phyloP scores from a whole-genome alignment of 2,888 invertebrate genomes.

The Macaria liturata region DNA sequence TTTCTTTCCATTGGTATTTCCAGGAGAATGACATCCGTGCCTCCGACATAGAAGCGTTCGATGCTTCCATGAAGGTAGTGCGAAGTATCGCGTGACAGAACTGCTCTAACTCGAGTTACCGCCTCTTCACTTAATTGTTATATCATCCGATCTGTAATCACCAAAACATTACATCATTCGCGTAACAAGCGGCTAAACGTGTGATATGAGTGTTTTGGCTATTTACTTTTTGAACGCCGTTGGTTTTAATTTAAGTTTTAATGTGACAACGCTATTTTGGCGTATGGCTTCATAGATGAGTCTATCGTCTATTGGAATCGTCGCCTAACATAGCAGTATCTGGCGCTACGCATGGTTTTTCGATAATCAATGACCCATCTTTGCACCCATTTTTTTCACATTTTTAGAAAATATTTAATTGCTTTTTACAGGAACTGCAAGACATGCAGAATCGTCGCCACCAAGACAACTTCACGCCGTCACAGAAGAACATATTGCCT shows the following conservation, averaged over 20 bases:
- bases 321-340: neutral
- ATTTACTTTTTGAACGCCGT: no score
- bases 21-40: constrained; percentile 73
- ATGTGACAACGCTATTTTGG: neutral
- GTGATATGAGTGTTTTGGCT: constrained; percentile 13
- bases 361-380: constrained; percentile 7
- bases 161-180: constrained; percentile 39
- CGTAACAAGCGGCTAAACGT: constrained; percentile 40
- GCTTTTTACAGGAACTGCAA: constrained; percentile 88
- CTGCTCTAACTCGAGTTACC: constrained; percentile 47
- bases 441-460: constrained; percentile 97
- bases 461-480: constrained; percentile 96
- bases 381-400: neutral
- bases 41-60: constrained; percentile 74
- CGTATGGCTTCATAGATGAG: neutral
- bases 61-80: constrained; percentile 79
- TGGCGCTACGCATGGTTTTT: constrained; percentile 30
- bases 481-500: constrained; percentile 96
- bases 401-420: neutral
- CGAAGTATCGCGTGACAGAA: constrained; percentile 49
- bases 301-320: neutral
- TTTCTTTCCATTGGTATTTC: constrained; percentile 48
- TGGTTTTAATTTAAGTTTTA: no score
- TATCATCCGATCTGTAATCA: constrained; percentile 37
- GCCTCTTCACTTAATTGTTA: constrained; percentile 36